phyloP scores from a whole-genome alignment of 2,797 vertebrate genomes.

The Pseudopleuronectes americanus region DNA sequence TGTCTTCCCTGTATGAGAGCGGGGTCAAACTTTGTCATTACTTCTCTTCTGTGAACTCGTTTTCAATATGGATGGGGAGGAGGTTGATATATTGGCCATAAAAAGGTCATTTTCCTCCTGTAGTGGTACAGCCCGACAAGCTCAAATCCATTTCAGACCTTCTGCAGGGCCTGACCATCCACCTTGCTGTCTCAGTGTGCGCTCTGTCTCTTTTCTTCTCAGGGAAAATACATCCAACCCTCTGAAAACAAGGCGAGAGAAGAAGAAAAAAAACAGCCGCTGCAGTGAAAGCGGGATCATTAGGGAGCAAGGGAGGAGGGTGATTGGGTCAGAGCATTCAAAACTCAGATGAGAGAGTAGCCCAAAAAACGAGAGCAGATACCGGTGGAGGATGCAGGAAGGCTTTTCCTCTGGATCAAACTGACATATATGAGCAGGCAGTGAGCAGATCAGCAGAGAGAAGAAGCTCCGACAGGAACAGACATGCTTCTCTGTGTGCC shows the following conservation, averaged over 20 bases:
- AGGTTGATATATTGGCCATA: conserved; percentile 7
- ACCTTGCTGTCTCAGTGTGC: not conserved
- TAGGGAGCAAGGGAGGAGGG: conserved; percentile 1
- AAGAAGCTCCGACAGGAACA: too few species aligned
- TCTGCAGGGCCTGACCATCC: not conserved
- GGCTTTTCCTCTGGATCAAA: conserved; percentile 1
- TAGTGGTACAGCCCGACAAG: not conserved
- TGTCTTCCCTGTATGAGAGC: too few species aligned
- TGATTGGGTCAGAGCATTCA: conserved; percentile 21
- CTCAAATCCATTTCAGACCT: conserved; percentile 14
- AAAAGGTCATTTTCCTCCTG: conserved; percentile 19
- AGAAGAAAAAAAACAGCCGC: not conserved
- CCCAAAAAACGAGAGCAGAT: conserved; percentile 14
- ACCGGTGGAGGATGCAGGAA: not conserved
- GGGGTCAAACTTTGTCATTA: conserved; percentile 13
- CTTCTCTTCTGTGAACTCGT: conserved; percentile 17
- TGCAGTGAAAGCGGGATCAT: conserved; percentile 8
- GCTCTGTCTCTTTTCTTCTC: not conserved
- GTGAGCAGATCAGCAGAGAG: too few species aligned
- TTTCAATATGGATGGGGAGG: conserved; percentile 14
- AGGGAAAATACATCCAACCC: conserved; percentile 20
- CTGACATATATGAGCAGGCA: too few species aligned
- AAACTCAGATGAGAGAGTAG: conserved; percentile 24
- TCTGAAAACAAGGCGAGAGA: not conserved
- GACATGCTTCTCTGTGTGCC: conserved; percentile 8